A percentile compares a stretch with the other conserved stretches of the same genome.
phyloP scores from a whole-genome alignment of 2,797 vertebrate genomes.

The Sarcoramphus papa region DNA sequence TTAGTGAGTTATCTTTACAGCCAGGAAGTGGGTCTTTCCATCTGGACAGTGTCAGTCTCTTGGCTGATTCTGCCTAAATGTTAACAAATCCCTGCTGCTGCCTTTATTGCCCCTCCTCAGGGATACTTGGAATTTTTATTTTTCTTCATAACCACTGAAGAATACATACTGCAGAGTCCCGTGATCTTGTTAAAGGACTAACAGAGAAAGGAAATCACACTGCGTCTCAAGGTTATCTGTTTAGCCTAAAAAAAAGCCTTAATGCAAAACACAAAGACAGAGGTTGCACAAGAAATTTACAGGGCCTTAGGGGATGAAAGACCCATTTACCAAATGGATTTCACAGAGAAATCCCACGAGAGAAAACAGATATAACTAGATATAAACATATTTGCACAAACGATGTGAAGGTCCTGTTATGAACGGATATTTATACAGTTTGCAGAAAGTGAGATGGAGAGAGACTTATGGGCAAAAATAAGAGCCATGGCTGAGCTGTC shows the following conservation, averaged over 20 bases:
- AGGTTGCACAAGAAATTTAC: neutral
- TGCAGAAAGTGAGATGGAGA: neutral
- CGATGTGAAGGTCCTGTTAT: neutral
- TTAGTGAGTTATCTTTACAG: conserved; percentile 66
- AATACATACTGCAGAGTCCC: conserved; percentile 27
- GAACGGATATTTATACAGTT: neutral
- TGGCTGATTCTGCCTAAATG: conserved; percentile 60
- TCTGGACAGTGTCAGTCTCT: conserved; percentile 72
- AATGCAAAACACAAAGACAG: neutral
- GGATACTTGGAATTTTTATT: conserved; percentile 69
- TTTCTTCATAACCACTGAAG: conserved; percentile 41
- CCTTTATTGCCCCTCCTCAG: conserved; percentile 53
- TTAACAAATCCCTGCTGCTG: conserved; percentile 64
- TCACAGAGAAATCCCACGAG: neutral
- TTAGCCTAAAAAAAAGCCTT: neutral
- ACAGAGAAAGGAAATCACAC: neutral
- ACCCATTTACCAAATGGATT: neutral
- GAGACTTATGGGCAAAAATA: neutral
- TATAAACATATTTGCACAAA: conserved; percentile 10
- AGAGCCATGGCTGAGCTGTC: neutral
- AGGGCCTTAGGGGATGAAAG: neutral
- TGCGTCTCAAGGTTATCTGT: conserved; percentile 41
- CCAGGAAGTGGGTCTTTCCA: conserved; percentile 74
- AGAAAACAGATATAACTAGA: conserved; percentile 10
- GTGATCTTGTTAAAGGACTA: neutral